These are phyloP conservation scores for Spisula subtruncata DNA, from an alignment of 2,888 invertebrate species.

Conservation along the genomic window DNA sequence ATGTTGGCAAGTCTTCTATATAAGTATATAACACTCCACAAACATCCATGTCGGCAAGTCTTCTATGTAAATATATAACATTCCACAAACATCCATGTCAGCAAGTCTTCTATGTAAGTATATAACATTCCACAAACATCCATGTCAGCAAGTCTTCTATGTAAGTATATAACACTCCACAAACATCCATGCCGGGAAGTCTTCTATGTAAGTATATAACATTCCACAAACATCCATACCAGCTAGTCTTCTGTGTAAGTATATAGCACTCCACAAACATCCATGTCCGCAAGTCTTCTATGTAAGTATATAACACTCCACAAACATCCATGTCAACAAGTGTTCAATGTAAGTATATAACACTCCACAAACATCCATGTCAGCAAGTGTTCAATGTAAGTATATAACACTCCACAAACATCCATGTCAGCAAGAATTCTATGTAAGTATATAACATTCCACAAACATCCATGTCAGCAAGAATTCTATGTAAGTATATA, in stretches of 20 bases:
- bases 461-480: conserved; percentile 57
- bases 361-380: too few relatives aligned
- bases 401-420: conserved; percentile 65
- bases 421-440: conserved; percentile 67
- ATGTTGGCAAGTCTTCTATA: conserved; percentile 67
- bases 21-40: conserved; percentile 68
- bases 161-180: conserved; percentile 70
- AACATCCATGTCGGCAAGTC: conserved; percentile 69
- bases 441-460: conserved; percentile 72
- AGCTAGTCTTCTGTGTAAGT: conserved; percentile 70
- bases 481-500: too few relatives aligned
- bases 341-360: conserved; percentile 65
- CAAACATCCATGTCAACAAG: conserved; percentile 68
- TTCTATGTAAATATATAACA: conserved; percentile 63
- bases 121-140: conserved; percentile 69
- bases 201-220: neutral
- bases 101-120: conserved; percentile 71
- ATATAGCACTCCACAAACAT: conserved; percentile 67
- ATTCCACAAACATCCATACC: conserved; percentile 71
- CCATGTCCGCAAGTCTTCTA: conserved; percentile 64
- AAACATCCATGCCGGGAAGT: conserved; percentile 55
- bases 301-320: conserved; percentile 72
- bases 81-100: conserved; percentile 56
- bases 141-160: conserved; percentile 63
- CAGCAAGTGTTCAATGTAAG: too few relatives aligned